phyloP scores from a whole-genome alignment of 2,888 invertebrate species.

The Pharmacophagus antenor region DNA sequence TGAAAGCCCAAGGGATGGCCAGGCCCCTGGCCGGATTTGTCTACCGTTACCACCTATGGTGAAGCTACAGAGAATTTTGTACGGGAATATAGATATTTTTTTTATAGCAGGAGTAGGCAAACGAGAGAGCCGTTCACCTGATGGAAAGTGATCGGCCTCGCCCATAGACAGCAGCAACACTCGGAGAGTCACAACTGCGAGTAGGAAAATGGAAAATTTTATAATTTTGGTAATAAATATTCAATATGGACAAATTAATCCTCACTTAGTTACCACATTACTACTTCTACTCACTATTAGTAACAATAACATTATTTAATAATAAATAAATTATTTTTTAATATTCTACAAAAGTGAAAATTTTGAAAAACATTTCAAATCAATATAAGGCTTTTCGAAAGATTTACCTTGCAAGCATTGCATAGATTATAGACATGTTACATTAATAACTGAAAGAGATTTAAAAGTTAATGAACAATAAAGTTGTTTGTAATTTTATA shows the following conservation, averaged over 20 bases:
- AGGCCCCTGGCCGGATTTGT: constrained; percentile 69
- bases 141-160: too few species aligned
- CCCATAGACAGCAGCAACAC: too few species aligned
- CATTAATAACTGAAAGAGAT: neutral
- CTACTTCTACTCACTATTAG: too few species aligned
- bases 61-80: neutral
- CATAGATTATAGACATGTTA: neutral
- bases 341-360: neutral
- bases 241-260: too few species aligned
- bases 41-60: constrained; percentile 45
- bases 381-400: neutral
- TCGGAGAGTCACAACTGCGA: too few species aligned
- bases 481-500: neutral
- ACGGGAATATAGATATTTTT: neutral
- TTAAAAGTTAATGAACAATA: neutral
- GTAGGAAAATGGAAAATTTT: too few species aligned
- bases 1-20: constrained; percentile 70
- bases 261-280: too few species aligned
- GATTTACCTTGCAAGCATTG: neutral
- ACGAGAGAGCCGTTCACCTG: too few species aligned
- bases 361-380: neutral
- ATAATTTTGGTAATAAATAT: too few species aligned
- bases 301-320: too few species aligned
- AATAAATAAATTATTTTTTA: too few species aligned
- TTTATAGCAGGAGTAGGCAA: too few species aligned